A percentile compares a stretch with the other conserved stretches of the same genome.
These are phyloP conservation scores for Eugnorisma glareosa DNA, from an alignment of 2,888 invertebrate genomes.

Conservation along the genomic window DNA sequence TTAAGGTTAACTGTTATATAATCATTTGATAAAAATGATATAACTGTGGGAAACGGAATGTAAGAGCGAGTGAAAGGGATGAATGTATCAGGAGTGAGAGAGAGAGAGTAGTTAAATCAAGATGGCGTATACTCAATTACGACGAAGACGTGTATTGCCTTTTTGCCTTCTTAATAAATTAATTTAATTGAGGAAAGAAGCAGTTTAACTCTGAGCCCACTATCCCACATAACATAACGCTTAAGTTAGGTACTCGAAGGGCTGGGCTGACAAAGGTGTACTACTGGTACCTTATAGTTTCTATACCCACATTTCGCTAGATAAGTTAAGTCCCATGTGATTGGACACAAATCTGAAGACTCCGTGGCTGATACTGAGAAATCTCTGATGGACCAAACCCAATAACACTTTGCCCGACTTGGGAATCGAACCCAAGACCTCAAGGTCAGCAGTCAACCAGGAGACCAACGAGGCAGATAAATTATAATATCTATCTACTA, in stretches of 20 bases:
- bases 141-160: too few species aligned
- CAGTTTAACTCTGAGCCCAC: too few species aligned
- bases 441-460: background rate
- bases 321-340: background rate
- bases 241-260: background rate
- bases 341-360: background rate
- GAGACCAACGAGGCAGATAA: background rate
- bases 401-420: background rate
- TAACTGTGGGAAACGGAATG: too few species aligned
- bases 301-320: background rate
- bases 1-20: slow-evolving; percentile 13
- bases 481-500: too few species aligned
- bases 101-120: too few species aligned
- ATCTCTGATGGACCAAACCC: background rate
- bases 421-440: background rate
- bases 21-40: background rate
- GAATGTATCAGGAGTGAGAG: too few species aligned
- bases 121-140: too few species aligned
- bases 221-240: background rate
- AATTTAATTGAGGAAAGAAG: too few species aligned
- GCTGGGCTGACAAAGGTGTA: background rate
- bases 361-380: background rate
- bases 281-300: background rate
- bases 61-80: too few species aligned
- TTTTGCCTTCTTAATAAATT: too few species aligned